These are phyloP conservation scores for Turritopsis rubra DNA, from an alignment of 30 jellyfish, hydroid and myxozoan genomes.

Conservation along the genomic window DNA sequence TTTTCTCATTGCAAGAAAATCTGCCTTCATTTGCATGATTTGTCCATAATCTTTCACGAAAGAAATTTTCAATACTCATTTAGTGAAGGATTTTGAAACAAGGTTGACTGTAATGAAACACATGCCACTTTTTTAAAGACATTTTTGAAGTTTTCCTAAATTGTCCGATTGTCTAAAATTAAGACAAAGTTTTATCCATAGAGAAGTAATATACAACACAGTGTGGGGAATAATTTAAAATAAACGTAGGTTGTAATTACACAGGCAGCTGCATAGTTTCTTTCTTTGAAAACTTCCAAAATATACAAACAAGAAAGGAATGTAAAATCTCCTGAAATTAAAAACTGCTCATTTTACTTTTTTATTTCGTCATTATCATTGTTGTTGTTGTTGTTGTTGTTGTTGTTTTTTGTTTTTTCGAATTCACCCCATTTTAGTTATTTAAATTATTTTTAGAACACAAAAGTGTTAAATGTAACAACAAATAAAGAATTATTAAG, in stretches of 20 bases:
- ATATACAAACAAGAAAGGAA: neutral
- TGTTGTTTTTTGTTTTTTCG: neutral
- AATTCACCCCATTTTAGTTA: neutral
- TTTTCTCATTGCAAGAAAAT: too few species aligned
- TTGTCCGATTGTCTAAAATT: neutral
- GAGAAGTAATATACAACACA: too few species aligned
- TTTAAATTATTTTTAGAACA: neutral
- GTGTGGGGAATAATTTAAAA: neutral
- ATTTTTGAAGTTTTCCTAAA: neutral
- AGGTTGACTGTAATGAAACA: too few species aligned
- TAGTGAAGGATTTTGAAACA: too few species aligned
- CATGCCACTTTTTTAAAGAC: neutral
- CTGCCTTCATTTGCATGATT: too few species aligned
- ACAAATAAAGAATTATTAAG: neutral
- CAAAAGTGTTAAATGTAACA: neutral
- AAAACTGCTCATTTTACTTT: too few species aligned
- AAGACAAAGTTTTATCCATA: neutral
- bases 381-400: neutral
- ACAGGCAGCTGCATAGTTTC: neutral
- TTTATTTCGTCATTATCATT: neutral
- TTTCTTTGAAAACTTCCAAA: neutral
- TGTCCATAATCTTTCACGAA: too few species aligned
- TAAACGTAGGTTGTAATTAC: neutral
- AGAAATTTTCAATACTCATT: neutral
- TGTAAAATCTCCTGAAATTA: too few species aligned